Evolutionary conservation across 2,888 invertebrate species (phyloP).

Genomic region (Platycheirus rosarum): DNA sequence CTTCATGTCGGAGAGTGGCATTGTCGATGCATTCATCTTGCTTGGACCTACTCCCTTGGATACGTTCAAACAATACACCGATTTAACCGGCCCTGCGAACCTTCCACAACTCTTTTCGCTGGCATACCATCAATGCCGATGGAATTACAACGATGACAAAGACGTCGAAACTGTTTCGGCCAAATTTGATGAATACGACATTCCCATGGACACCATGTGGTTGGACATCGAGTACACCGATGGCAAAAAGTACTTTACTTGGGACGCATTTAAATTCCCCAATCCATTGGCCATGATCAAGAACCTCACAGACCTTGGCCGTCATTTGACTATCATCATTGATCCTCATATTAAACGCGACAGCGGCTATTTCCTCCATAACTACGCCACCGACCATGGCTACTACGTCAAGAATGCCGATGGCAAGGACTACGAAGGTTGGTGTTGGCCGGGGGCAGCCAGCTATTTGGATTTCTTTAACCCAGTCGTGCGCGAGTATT

Average conservation of each 20-base stretch:
- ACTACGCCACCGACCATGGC: constrained; percentile 91
- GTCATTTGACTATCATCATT: constrained; percentile 96
- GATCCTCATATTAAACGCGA: constrained; percentile 99
- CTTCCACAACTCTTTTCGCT: constrained; percentile 94
- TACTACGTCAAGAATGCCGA: constrained; percentile 96
- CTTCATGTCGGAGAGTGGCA: constrained; percentile 98
- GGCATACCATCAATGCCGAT: constrained; percentile 98
- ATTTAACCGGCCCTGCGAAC: constrained; percentile 93
- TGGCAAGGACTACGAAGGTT: constrained; percentile 97
- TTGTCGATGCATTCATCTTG: constrained; percentile 96
- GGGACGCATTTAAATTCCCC: constrained; percentile 96
- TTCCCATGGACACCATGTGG: constrained; percentile 98
- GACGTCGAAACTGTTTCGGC: constrained; percentile 94
- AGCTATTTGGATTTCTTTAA: constrained; percentile 97
- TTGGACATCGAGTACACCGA: constrained; percentile 99
- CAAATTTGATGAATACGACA: constrained; percentile 94
- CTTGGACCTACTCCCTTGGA: constrained; percentile 94
- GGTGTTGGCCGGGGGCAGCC: constrained; percentile 99
- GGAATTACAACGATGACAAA: constrained; percentile 99
- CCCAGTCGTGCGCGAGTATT: constrained; percentile 93
- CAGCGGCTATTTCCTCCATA: constrained; percentile 93
- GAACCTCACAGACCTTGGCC: constrained; percentile 93
- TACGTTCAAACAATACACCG: constrained; percentile 93
- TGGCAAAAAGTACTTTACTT: constrained; percentile 98
- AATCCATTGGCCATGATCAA: constrained; percentile 94